Evolutionary conservation across 1,140 invertebrate species (phyloP), one percentile per base, ranked within the genome.

Genomic region (Trichonephila clavata): DNA sequence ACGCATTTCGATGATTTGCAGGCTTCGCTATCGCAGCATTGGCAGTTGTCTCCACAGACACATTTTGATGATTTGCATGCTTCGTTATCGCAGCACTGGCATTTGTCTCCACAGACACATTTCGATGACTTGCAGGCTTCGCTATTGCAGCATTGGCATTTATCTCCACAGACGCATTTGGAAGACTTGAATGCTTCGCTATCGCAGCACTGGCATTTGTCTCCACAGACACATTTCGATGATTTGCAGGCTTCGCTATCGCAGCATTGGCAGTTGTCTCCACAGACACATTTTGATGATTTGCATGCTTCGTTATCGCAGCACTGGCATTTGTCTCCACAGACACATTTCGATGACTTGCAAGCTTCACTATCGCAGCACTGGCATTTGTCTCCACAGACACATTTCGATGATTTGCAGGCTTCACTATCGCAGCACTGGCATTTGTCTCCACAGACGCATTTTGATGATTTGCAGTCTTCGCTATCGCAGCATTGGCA

Each of bases 111-210:
- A 71, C 68, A 71, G 24, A 7, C 4, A 16, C 68, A 71, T 71
- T 32, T 24, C 27, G 24, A 27, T 16, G 68, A 27, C 8, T 89
- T 89, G 39, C 87, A 89, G n/a, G 7, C 63, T 18, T 43, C 21
- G 10, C 2, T 32, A 50, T 57, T n/a, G 65, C 71, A 90, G 24
- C 88, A 90, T 61, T 90, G 13, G 8, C 88, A 90, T 16, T 8
- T 4, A n/a, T 80, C 24, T 81, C 24, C 88, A 61, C 71, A 90
- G 5, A 39, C 18, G 24, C 88, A 90, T 21, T 43, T n/a, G 1
- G 10, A 4, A 21, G 8, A 57, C 2, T 39, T 59, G 21, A 16
- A 1, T 13, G 59, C 18, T 6, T 18, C 57, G 13, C n/a, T 39
- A 10, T 68, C 59, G 50, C 87, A 90, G 20, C 24, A 24, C 24